These are phyloP conservation scores for Uromys caudimaculatus DNA, from an alignment of 2,797 vertebrate genomes.

Conservation along the genomic window DNA sequence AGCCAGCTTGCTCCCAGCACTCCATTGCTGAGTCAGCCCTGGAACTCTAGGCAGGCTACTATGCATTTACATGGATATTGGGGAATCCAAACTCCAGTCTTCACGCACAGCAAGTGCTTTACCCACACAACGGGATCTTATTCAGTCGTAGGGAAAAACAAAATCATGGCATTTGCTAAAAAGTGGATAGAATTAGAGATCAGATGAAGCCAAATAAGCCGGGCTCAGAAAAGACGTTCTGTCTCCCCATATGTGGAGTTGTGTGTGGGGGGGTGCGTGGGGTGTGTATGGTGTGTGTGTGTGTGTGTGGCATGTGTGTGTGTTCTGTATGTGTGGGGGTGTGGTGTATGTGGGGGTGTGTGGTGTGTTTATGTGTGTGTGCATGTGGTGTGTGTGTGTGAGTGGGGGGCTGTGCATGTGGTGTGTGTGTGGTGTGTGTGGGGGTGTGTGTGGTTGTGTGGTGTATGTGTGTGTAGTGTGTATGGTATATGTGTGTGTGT, in stretches of 20 bases:
- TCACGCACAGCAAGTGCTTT: not conserved
- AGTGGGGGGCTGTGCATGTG: no score
- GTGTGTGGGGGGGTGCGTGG: no score
- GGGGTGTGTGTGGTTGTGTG: not conserved
- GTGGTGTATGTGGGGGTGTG: no score
- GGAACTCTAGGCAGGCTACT: not conserved
- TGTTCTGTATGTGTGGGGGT: no score
- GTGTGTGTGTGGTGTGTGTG: not conserved
- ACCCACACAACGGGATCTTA: not conserved
- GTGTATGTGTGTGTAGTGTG: not conserved
- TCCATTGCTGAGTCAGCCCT: not conserved
- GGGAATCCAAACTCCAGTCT: not conserved
- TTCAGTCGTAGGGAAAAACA: not conserved
- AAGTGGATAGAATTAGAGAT: not conserved
- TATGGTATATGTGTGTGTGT: not conserved
- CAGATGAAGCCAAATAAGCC: not conserved
- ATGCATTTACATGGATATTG: not conserved
- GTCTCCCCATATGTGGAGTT: not conserved
- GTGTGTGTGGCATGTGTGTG: no score
- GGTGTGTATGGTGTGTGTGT: no score
- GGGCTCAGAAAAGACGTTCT: not conserved
- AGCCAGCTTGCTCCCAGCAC: not conserved
- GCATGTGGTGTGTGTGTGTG: no score
- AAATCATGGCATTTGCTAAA: not conserved
- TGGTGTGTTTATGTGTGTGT: no score